Percentiles rank a stretch among this genome's conserved stretches.
Evolutionary conservation across 2,113 vertebrate genomes (phyloP).

Genomic region (Cariama cristata): DNA sequence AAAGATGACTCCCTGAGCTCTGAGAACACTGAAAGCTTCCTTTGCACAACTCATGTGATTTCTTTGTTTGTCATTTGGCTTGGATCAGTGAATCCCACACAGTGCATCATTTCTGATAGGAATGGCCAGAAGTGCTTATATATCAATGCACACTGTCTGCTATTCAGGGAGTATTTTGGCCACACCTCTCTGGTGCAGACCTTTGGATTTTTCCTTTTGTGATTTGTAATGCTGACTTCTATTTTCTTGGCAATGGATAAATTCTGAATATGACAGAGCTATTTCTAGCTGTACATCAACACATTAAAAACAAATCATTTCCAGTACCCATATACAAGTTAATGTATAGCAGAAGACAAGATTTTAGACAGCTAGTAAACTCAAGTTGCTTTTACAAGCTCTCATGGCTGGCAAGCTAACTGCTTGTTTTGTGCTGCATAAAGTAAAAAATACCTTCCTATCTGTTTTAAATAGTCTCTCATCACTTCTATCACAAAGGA

Average conservation of each 20-base stretch:
- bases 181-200: neutral
- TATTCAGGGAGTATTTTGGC: slow-evolving; percentile 11
- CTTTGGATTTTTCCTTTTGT: neutral
- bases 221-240: neutral
- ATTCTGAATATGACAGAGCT: neutral
- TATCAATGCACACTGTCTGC: neutral
- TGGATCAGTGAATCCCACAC: slow-evolving; percentile 48
- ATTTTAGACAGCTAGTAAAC: neutral
- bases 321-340: neutral
- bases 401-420: neutral
- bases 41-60: slow-evolving; percentile 46
- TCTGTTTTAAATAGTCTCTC: slow-evolving; percentile 45
- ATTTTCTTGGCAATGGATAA: neutral
- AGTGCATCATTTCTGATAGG: slow-evolving; percentile 37
- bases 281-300: neutral
- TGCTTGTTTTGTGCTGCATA: neutral
- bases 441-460: slow-evolving; percentile 31
- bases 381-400: neutral
- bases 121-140: slow-evolving; percentile 31
- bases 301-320: neutral
- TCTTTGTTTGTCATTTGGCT: slow-evolving; percentile 61
- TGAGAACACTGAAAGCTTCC: slow-evolving; percentile 40
- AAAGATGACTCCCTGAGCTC: slow-evolving; percentile 32
- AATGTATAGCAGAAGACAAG: neutral
- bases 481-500: slow-evolving; percentile 43